phyloP scores from a whole-genome alignment of 2,888 invertebrate species.

The Arrhopalites spinosus region DNA sequence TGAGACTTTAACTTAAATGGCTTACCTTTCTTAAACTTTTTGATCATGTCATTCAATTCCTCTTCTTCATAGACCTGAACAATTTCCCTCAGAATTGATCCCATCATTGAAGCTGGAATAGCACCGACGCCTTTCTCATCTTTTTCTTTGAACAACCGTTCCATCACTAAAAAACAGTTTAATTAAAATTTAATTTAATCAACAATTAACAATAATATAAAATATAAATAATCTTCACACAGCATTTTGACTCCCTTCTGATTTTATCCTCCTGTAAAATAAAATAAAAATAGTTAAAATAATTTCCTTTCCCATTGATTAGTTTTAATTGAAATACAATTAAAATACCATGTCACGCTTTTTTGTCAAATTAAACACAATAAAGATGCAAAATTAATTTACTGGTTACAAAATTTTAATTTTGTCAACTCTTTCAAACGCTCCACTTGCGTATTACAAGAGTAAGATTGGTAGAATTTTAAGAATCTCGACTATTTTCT shows the following conservation, averaged over 20 bases:
- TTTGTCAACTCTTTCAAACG: no score
- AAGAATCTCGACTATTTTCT: no score
- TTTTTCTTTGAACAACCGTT: slow-evolving; percentile 15
- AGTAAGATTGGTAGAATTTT: no score
- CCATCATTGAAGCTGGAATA: neutral
- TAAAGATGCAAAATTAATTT: no score
- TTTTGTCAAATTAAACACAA: no score
- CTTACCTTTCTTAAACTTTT: slow-evolving; percentile 25
- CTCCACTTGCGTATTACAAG: no score
- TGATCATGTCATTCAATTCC: slow-evolving; percentile 7
- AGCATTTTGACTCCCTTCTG: neutral
- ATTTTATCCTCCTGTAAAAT: neutral
- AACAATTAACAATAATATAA: neutral
- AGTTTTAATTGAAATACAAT: no score
- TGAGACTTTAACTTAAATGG: neutral
- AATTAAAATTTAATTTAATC: neutral
- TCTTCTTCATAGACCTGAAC: slow-evolving; percentile 11
- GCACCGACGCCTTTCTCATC: slow-evolving; percentile 19
- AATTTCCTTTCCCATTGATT: no score
- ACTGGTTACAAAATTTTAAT: no score
- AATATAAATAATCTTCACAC: neutral
- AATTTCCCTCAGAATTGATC: neutral
- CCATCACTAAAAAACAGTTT: slow-evolving; percentile 1
- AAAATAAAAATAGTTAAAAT: no score
- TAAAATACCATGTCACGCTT: no score